Conservation (phyloP, 2,113 vertebrate genomes). For the Salvelinus fontinalis region DNA sequence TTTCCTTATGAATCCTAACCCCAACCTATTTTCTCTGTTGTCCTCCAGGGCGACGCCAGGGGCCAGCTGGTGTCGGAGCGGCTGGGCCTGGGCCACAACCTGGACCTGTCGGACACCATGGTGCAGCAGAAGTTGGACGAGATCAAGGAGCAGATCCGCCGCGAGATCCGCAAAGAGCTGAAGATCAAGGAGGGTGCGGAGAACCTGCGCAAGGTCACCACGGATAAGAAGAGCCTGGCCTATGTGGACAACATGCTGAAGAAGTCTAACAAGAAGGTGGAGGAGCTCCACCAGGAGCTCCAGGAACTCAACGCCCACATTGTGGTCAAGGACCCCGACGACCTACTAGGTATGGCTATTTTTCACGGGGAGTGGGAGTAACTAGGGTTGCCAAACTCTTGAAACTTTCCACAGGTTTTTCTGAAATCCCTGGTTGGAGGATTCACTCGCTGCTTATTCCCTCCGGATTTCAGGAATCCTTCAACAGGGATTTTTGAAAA, state of each 20-base stretch:
- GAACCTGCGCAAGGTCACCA: constrained; percentile 96
- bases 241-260: constrained; percentile 99
- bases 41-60: constrained; percentile 84
- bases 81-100: constrained; percentile 85
- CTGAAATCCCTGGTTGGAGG: too few species aligned
- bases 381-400: too few species aligned
- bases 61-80: constrained; percentile 85
- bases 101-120: constrained; percentile 91
- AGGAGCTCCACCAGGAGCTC: constrained; percentile 95
- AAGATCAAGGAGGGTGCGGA: constrained; percentile 99
- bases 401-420: too few species aligned
- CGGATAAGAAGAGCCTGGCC: constrained; percentile 98
- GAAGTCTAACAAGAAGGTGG: constrained; percentile 97
- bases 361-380: neutral
- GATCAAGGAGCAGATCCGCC: constrained; percentile 94
- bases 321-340: constrained; percentile 94
- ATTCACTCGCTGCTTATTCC: too few species aligned
- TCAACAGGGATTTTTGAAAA: too few species aligned
- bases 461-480: too few species aligned
- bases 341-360: constrained; percentile 86
- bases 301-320: constrained; percentile 98
- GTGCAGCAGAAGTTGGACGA: constrained; percentile 98
- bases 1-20: neutral
- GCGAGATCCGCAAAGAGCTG: constrained; percentile 98
- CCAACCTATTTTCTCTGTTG: constrained; percentile 5